These are phyloP conservation scores for Folsomia candida DNA, from an alignment of 2,888 invertebrate genomes.

Conservation along the genomic window DNA sequence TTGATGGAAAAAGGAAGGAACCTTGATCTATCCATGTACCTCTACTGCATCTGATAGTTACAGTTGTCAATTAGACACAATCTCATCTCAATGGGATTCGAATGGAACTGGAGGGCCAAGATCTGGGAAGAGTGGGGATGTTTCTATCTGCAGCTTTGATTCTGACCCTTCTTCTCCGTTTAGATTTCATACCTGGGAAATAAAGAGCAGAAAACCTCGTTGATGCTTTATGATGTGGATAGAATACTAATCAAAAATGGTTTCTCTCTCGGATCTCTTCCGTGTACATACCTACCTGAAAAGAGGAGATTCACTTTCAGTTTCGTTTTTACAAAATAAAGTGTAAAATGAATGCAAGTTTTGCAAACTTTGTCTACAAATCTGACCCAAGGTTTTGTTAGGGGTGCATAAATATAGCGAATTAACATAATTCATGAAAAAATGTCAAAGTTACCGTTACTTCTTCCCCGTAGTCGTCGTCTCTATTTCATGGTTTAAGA, in stretches of 20 bases:
- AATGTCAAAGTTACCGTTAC: not conserved
- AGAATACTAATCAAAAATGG: not conserved
- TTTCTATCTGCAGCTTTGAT: not conserved
- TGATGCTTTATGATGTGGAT: not conserved
- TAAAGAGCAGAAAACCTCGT: not conserved
- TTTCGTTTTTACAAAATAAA: not conserved
- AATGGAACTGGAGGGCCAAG: not conserved
- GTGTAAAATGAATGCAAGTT: too few species aligned
- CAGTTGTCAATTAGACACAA: not conserved
- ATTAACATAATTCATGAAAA: too few species aligned
- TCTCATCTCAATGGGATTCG: not conserved
- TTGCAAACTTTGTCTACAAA: too few species aligned
- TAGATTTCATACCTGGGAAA: not conserved
- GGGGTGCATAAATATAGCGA: too few species aligned
- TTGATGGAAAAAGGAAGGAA: slow-evolving; percentile 18
- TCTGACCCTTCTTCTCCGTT: not conserved
- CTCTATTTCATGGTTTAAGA: too few species aligned
- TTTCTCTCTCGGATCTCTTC: not conserved
- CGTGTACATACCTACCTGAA: too few species aligned
- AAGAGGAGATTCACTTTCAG: not conserved
- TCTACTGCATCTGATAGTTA: not conserved
- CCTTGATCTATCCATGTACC: not conserved
- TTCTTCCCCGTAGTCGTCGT: too few species aligned
- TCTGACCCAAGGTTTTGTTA: too few species aligned
- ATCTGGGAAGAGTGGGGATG: not conserved